A percentile compares a stretch with the other conserved stretches of the same genome.
These are phyloP conservation scores for Morpho helenor DNA, from an alignment of 2,888 invertebrate genomes.

Conservation along the genomic window DNA sequence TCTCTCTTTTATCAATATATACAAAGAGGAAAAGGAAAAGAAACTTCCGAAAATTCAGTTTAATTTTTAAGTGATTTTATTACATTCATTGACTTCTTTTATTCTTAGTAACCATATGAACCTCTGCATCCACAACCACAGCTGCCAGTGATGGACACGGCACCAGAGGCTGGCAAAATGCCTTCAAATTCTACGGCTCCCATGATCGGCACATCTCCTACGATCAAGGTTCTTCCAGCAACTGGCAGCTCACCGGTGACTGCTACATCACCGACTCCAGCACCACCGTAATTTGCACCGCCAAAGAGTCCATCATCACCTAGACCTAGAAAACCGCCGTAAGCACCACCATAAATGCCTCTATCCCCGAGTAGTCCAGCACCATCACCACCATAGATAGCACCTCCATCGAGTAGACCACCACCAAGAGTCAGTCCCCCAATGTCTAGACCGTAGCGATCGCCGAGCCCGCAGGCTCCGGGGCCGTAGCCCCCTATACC, in stretches of 20 bases:
- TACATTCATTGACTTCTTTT: no score
- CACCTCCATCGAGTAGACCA: not conserved
- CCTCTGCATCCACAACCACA: conserved; percentile 29
- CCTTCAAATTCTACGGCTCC: conserved; percentile 35
- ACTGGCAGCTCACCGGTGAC: conserved; percentile 42
- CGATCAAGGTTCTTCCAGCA: conserved; percentile 34
- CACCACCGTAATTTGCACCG: conserved; percentile 33
- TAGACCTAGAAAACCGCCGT: no score
- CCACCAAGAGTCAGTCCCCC: no score
- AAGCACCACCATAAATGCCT: no score
- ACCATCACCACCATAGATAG: not conserved
- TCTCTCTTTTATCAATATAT: no score
- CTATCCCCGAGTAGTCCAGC: not conserved
- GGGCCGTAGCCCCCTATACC: not conserved
- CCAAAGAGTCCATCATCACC: not conserved
- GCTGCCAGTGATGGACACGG: conserved; percentile 32
- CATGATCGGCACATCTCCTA: conserved; percentile 33
- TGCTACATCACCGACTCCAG: conserved; percentile 37
- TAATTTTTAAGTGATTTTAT: no score
- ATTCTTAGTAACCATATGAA: not conserved
- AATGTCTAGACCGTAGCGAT: not conserved
- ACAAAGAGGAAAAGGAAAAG: no score
- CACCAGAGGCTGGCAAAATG: conserved; percentile 30
- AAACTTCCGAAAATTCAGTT: no score
- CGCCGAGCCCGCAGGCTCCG: not conserved